Percentiles rank a stretch among this genome's conserved stretches.
phyloP scores from a whole-genome alignment of 2,113 vertebrate genomes.

The Litocranius walleri region DNA sequence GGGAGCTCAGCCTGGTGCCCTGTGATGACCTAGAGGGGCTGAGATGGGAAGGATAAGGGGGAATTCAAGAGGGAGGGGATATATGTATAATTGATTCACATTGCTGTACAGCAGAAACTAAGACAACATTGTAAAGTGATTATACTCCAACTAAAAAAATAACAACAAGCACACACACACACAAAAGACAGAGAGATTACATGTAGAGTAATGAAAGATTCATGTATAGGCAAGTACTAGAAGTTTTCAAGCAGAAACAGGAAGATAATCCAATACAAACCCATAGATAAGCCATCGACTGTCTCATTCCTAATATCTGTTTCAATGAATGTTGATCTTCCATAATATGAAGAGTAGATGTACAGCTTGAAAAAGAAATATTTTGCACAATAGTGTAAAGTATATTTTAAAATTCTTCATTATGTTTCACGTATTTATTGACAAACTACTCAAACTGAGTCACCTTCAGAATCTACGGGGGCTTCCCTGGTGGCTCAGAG shows the following conservation, averaged over 20 bases:
- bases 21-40: not conserved
- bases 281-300: not conserved
- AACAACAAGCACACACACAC: not conserved
- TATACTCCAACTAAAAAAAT: not conserved
- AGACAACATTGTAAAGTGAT: not conserved
- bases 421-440: not conserved
- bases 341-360: not conserved
- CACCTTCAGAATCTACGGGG: too few species aligned
- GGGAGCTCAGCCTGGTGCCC: not conserved
- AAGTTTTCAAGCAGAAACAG: not conserved
- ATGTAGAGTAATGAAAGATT: not conserved
- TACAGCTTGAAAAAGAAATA: not conserved
- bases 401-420: not conserved
- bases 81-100: not conserved
- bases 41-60: not conserved
- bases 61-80: not conserved
- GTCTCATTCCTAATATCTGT: not conserved
- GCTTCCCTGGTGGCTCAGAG: too few species aligned
- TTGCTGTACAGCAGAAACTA: not conserved
- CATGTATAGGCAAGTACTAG: not conserved
- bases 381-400: not conserved
- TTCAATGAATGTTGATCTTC: not conserved
- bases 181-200: not conserved
- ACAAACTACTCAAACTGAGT: not conserved
- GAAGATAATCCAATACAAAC: not conserved